Evolutionary conservation across 2,113 vertebrate species (phyloP).

Genomic region (Eulemur macaco): DNA sequence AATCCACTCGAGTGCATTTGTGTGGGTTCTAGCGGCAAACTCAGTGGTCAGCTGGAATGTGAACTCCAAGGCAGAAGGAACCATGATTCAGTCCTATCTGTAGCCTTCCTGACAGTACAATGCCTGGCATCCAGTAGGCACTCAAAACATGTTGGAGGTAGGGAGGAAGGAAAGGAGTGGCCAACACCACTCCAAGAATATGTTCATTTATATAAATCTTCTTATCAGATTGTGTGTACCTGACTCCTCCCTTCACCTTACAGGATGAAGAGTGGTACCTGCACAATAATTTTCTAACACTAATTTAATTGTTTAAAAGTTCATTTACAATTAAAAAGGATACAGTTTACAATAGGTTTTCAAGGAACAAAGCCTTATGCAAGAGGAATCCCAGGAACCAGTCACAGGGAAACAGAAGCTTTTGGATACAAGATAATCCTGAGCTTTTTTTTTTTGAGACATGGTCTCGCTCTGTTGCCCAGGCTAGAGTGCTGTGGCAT

Average conservation of each 20-base stretch:
- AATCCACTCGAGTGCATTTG: not conserved
- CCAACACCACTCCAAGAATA: not conserved
- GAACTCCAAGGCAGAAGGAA: not conserved
- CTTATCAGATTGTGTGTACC: not conserved
- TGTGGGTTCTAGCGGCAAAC: not conserved
- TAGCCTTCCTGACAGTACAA: not conserved
- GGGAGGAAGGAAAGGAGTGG: not conserved
- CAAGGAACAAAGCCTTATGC: not conserved
- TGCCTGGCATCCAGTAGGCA: not conserved
- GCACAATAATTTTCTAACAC: not conserved
- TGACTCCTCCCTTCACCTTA: accelerated
- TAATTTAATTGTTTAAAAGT: not conserved
- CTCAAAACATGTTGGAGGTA: not conserved
- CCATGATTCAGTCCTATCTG: not conserved
- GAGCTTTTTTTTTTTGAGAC: not conserved
- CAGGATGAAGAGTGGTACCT: not conserved
- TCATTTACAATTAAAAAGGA: not conserved
- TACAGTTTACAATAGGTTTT: not conserved
- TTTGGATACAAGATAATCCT: not conserved
- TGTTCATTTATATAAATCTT: not conserved
- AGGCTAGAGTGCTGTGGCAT: no score
- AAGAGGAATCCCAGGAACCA: not conserved
- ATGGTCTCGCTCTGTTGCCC: no score
- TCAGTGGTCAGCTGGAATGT: not conserved
- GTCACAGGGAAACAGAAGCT: no score